These are phyloP conservation scores for Hippolais icterina DNA, from an alignment of 2,113 vertebrate genomes.

Conservation along the genomic window DNA sequence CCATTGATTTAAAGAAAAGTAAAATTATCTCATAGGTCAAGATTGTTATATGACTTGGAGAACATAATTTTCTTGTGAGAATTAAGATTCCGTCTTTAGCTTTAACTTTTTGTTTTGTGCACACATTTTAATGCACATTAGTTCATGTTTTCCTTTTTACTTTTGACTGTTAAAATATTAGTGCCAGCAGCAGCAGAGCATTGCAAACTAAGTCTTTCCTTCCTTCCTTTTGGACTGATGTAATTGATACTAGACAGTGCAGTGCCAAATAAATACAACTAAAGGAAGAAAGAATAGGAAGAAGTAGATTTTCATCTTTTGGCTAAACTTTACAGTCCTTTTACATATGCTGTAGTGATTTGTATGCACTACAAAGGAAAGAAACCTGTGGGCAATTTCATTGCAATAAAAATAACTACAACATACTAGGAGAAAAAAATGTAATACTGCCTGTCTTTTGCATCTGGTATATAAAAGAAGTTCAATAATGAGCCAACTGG, in stretches of 20 bases:
- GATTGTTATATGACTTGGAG: not conserved
- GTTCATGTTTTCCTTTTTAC: not conserved
- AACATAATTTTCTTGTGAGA: not conserved
- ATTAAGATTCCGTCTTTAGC: not conserved
- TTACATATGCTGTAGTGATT: not conserved
- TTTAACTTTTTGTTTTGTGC: not conserved
- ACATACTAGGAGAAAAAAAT: not conserved
- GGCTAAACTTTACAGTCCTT: not conserved
- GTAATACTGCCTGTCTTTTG: not conserved
- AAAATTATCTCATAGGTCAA: not conserved
- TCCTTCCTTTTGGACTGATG: constrained; percentile 19
- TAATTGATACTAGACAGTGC: not conserved
- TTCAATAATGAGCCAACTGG: not conserved
- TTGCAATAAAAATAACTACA: not conserved
- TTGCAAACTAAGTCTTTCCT: constrained; percentile 30
- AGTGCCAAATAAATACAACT: not conserved
- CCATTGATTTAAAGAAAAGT: not conserved
- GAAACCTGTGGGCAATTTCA: not conserved
- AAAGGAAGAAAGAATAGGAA: not conserved
- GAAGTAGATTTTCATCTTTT: not conserved
- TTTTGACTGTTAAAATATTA: not conserved
- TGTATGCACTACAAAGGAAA: not conserved
- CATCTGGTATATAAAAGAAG: not conserved
- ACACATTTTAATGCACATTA: not conserved
- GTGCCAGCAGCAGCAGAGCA: not conserved